These are phyloP conservation scores for Hyposoter didymator DNA, from an alignment of 2,888 invertebrate species.

Conservation along the genomic window DNA sequence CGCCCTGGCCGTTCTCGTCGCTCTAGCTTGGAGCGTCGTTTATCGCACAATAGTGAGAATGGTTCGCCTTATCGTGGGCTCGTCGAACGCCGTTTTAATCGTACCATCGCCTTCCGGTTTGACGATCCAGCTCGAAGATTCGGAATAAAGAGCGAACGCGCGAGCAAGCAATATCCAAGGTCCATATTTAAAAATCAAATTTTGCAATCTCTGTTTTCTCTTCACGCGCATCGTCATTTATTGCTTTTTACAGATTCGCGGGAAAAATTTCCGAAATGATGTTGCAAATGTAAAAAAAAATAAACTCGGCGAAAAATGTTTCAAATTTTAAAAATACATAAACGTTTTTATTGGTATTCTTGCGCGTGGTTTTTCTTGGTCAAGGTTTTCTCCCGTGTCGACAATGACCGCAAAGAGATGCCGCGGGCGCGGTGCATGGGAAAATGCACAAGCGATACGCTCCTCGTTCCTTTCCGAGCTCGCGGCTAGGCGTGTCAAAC, in stretches of 20 bases:
- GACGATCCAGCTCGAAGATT: conserved; percentile 50
- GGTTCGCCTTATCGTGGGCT: conserved; percentile 64
- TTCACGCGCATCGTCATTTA: neutral
- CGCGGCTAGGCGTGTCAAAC: too few species aligned
- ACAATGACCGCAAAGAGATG: conserved; percentile 50
- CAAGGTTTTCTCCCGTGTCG: conserved; percentile 19
- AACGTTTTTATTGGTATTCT: neutral
- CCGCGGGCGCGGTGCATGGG: too few species aligned
- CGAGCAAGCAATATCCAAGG: neutral
- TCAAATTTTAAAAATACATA: conserved; percentile 36
- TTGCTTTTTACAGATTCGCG: neutral
- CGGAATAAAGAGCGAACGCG: neutral
- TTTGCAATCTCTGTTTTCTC: neutral
- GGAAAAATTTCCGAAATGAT: neutral
- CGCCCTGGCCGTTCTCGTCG: conserved; percentile 46
- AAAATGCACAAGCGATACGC: too few species aligned
- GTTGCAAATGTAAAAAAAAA: too few species aligned
- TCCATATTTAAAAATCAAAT: neutral
- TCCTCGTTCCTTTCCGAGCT: too few species aligned
- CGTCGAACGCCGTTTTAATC: conserved; percentile 51
- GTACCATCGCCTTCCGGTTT: conserved; percentile 61
- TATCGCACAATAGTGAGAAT: conserved; percentile 66
- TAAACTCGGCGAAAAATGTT: too few species aligned
- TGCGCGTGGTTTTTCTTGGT: conserved; percentile 25
- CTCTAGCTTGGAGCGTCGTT: conserved; percentile 65